phyloP scores from a whole-genome alignment of 2,888 invertebrate species.

The Xanthia icteritia region DNA sequence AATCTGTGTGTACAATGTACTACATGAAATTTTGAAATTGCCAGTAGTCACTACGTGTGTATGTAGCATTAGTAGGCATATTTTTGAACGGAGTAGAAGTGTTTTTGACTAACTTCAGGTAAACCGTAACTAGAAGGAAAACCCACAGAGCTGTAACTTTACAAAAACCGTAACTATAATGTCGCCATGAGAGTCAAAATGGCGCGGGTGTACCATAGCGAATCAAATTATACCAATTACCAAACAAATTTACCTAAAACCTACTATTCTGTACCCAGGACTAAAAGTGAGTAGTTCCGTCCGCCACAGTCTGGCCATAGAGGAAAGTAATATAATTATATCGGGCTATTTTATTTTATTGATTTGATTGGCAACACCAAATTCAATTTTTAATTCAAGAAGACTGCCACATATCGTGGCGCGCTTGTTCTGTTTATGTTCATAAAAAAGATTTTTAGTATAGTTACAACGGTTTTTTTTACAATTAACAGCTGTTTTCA shows the following conservation, averaged over 20 bases:
- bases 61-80: background rate
- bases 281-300: background rate
- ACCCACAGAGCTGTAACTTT: too few species aligned
- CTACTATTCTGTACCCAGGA: too few species aligned
- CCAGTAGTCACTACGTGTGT: background rate
- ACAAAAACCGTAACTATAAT: too few species aligned
- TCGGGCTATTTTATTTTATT: background rate
- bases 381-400: slow-evolving; percentile 14
- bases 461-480: slow-evolving; percentile 40
- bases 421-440: slow-evolving; percentile 47
- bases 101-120: background rate
- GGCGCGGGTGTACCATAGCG: too few species aligned
- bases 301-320: background rate
- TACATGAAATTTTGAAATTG: background rate
- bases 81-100: background rate
- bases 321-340: too few species aligned
- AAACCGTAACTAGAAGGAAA: background rate
- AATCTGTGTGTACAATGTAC: background rate
- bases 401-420: slow-evolving; percentile 20
- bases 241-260: too few species aligned
- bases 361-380: slow-evolving; percentile 21
- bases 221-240: too few species aligned
- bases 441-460: slow-evolving; percentile 15
- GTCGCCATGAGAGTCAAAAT: too few species aligned
- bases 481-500: slow-evolving; percentile 20